Base-by-base conservation (phyloP, 1,140 invertebrate genomes). In the Zaprionus ornatus region DNA sequence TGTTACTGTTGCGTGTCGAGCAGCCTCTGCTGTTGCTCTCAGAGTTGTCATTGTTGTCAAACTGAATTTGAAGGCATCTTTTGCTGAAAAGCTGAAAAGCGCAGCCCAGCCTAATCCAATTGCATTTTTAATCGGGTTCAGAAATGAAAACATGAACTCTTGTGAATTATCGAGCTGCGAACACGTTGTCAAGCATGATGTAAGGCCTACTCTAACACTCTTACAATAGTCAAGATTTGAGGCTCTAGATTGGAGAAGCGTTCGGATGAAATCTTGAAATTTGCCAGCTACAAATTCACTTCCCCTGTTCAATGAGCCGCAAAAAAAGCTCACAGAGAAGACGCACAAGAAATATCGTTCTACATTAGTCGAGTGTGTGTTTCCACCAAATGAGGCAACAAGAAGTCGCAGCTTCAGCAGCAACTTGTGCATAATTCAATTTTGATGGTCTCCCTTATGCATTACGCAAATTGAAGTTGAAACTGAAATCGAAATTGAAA, bases 401-500 rank as follows among this genome's bases (percentile, higher is more conserved):
- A 17, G 37, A 13, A n/a, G 40, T 40, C 15, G 15, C 37, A n/a
- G 13, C 37, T 0, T 6, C n/a, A 27, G 13, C 45, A 35, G 42
- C 64, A 79, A 73, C 77, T 61, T 62, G 70, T 70, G 63, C 67
- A 82, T 88, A 88, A 88, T 79, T 88, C 84, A 84, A 88, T 81
- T 84, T 83, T 69, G 55, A 84, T 84, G 74, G 77, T 69, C 77
- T 68, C 79, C 70, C 84, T 75, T 80, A 71, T 55, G 82, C 64
- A 74, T 74, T 74, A 74, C 37, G 60, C 71, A 74, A 74, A 74
- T 74, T 68, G 70, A 17, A 45, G 45, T 50, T 50, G 45, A 50
- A 50, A 50, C 45, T 21, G 45, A 45, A 45, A 45, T 45, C n/a
- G 81, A 88, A 86, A 86, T 83, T 83, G 83, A 88, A 86, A 86